A percentile compares a stretch with the other conserved stretches of the same genome.
phyloP scores from a whole-genome alignment of 2,888 invertebrate species.

The Microctonus brassicae region DNA sequence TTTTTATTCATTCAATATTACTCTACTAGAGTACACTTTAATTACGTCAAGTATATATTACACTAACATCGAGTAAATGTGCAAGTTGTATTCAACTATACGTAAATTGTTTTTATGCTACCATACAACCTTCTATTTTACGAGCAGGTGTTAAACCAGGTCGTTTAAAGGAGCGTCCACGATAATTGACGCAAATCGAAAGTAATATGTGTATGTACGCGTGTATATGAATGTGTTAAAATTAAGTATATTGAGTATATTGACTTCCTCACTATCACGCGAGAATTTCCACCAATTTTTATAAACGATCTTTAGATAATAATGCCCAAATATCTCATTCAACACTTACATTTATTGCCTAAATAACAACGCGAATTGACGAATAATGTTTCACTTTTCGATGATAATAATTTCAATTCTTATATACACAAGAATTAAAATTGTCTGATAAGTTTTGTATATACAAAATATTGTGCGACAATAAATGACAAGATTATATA shows the following conservation, averaged over 20 bases:
- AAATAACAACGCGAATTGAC: background rate
- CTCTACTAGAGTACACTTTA: background rate
- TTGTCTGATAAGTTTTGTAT: constrained; percentile 35
- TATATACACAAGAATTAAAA: too few species aligned
- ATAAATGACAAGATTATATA: constrained; percentile 45
- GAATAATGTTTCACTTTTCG: background rate
- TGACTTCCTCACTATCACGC: background rate
- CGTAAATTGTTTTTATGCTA: constrained; percentile 17
- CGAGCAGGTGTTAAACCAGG: constrained; percentile 21
- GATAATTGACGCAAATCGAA: constrained; percentile 30
- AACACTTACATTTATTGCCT: background rate
- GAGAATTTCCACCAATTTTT: too few species aligned
- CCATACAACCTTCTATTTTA: constrained; percentile 22
- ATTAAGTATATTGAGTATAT: background rate
- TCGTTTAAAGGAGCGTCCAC: constrained; percentile 17
- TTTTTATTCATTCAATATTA: background rate
- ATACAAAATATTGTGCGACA: constrained; percentile 33
- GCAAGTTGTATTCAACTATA: constrained; percentile 3
- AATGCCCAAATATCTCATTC: background rate
- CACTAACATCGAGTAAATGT: constrained; percentile 1
- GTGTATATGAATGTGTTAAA: background rate
- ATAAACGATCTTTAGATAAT: background rate
- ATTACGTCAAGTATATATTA: constrained; percentile 11
- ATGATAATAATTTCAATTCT: constrained; percentile 38
- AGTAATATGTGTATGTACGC: background rate